Evolutionary conservation across 2,888 invertebrate species (phyloP), one percentile per base, ranked within the genome.

Genomic region (Strigamia crassipes): DNA sequence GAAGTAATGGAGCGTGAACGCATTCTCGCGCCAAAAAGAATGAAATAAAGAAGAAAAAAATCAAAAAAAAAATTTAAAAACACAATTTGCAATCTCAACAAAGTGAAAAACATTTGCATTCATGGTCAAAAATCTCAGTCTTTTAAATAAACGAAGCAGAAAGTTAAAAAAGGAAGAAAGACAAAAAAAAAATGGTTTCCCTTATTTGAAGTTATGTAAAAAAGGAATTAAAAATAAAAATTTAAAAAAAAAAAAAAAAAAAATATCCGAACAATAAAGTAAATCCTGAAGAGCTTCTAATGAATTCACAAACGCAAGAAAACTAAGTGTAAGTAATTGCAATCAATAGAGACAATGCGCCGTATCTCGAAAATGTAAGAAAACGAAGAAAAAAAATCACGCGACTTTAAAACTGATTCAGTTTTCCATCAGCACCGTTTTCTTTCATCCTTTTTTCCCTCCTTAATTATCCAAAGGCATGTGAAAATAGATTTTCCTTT

Each of bases 41-140:
- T 73, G 31, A 73, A 73, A 73, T 1, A n/a, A n/a, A 73, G 73
- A 23, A 56, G 51, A 56, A 56, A 56, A 18, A 56, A 56, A 56
- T 13, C 27, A 27, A 73, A 73, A 27, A 23, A 21, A 73, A n/a
- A 73, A 73, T 27, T 27, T 27, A 73, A 73, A 73, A 73, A 73
- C 31, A 27, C 1, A 73, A 73, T 73, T 73, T 73, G 73, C 73
- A 31, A 73, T 73, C 73, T 73, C 73, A n/a, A 73, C 73, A 73
- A 73, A 73, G 73, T 73, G 73, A 73, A 73, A 73, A 73, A 73
- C 73, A 73, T 73, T 73, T 73, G 73, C 73, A 73, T 73, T 73
- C 73, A 73, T 73, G 73, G 73, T 73, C 73, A 73, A 73, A 61
- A 73, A 73, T 73, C 31, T 73, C 73, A 73, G 73, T 73, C 73